Evolutionary conservation across 1,140 invertebrate species (phyloP).

Genomic region (Leguminivora glycinivorella): DNA sequence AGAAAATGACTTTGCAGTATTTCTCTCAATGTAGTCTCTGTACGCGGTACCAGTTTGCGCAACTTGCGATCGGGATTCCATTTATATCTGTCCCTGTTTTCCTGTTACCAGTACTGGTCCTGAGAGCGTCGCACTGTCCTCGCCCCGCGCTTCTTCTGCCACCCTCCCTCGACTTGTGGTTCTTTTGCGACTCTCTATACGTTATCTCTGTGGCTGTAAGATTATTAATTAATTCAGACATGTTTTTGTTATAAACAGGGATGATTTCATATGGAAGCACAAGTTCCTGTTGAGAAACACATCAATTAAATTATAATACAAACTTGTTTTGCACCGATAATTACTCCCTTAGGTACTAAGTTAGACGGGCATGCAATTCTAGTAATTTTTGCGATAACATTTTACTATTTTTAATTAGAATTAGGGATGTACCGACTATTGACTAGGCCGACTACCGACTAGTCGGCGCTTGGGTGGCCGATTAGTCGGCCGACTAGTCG

Average conservation of each 20-base stretch:
- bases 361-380: no score
- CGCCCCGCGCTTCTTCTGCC: slow-evolving; percentile 8
- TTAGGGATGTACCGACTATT: no score
- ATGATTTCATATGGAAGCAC: slow-evolving; percentile 12
- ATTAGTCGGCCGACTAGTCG: no score
- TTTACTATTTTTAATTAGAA: no score
- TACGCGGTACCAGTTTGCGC: slow-evolving; percentile 23
- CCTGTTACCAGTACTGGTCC: slow-evolving; percentile 47
- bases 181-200: slow-evolving; percentile 10
- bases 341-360: neutral
- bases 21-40: neutral
- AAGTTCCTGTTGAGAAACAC: neutral
- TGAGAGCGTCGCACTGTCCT: slow-evolving; percentile 31
- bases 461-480: no score
- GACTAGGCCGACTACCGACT: no score
- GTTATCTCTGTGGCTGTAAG: neutral
- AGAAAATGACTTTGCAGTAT: slow-evolving; percentile 8
- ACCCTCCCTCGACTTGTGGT: slow-evolving; percentile 2
- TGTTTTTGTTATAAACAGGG: neutral
- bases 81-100: slow-evolving; percentile 60
- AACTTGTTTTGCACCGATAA: slow-evolving; percentile 1
- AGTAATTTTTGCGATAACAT: no score
- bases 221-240: neutral
- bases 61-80: slow-evolving; percentile 53
- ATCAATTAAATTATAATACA: neutral